These are phyloP conservation scores for Blennius ocellaris DNA, from an alignment of 2,113 vertebrate genomes.

Conservation along the genomic window DNA sequence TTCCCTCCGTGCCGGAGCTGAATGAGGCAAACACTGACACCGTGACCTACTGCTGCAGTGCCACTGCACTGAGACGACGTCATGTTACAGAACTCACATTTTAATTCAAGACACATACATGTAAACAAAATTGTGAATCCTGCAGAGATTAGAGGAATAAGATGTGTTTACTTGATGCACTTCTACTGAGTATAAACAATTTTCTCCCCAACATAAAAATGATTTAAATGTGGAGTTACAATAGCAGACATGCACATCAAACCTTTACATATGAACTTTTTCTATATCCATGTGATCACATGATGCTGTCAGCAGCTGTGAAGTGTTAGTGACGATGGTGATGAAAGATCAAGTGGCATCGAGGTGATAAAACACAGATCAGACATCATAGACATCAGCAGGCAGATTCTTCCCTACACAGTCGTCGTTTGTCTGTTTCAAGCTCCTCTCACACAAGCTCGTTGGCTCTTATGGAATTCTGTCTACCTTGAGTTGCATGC, in stretches of 20 bases:
- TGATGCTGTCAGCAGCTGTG: conserved; percentile 5
- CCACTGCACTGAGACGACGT: conserved; percentile 10
- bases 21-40: conserved; percentile 38
- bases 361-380: conserved; percentile 4
- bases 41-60: conserved; percentile 51
- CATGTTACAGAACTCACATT: conserved; percentile 8
- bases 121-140: not conserved
- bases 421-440: not conserved
- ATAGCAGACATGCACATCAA: not conserved
- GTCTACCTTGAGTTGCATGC: not conserved
- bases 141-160: not conserved
- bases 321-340: not conserved
- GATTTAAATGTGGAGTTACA: not conserved
- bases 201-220: conserved; percentile 7
- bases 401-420: not conserved
- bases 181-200: not conserved
- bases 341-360: not conserved
- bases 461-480: not conserved
- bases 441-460: not conserved
- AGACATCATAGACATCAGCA: conserved; percentile 8
- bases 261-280: not conserved
- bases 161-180: conserved; percentile 17
- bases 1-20: conserved; percentile 35
- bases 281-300: not conserved
- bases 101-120: conserved; percentile 3